phyloP scores from a whole-genome alignment of 2,113 vertebrate genomes.

The Charina bottae region DNA sequence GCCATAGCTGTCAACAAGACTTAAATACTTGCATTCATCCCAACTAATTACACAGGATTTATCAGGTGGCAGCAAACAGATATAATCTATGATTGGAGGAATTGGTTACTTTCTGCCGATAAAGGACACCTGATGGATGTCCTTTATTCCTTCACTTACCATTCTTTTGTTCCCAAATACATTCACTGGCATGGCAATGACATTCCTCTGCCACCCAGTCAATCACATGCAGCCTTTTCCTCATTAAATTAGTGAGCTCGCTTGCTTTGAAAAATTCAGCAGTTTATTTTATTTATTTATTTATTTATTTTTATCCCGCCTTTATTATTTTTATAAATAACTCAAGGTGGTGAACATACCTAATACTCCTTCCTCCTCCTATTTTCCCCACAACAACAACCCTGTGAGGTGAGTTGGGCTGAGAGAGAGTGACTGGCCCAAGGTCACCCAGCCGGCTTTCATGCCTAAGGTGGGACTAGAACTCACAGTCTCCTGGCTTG shows the following conservation, averaged over 20 bases:
- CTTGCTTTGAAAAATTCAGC: neutral
- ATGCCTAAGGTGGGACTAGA: no score
- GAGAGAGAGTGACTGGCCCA: no score
- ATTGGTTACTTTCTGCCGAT: conserved; percentile 43
- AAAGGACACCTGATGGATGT: conserved; percentile 23
- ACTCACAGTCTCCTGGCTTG: no score
- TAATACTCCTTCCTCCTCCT: no score
- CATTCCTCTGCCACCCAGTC: neutral
- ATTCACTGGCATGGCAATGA: conserved; percentile 1
- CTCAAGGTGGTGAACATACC: no score
- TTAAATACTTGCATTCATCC: conserved; percentile 45
- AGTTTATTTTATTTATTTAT: no score
- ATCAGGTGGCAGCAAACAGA: conserved; percentile 27
- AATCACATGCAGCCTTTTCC: neutral
- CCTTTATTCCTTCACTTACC: conserved; percentile 43
- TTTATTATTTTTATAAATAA: no score
- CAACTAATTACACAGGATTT: conserved; percentile 41
- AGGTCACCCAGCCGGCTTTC: no score
- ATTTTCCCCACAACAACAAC: no score
- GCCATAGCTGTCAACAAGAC: conserved; percentile 34
- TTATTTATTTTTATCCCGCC: no score
- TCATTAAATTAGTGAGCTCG: neutral
- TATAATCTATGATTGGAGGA: conserved; percentile 50
- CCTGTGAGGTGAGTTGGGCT: no score
- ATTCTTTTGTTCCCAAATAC: conserved; percentile 31